phyloP scores from a whole-genome alignment of 2,797 vertebrate genomes.

The Lepilemur ruficaudatus region DNA sequence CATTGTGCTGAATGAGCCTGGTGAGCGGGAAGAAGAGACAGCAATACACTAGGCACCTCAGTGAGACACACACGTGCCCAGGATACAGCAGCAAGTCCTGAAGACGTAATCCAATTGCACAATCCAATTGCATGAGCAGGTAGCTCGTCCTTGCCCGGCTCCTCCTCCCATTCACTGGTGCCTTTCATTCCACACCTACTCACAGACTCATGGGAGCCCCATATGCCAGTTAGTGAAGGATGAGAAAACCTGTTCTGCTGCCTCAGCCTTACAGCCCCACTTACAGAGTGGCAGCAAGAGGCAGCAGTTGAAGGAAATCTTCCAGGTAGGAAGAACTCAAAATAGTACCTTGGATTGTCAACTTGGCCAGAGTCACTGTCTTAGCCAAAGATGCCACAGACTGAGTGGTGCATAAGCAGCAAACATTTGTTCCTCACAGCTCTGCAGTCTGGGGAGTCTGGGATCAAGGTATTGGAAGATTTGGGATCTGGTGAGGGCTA shows the following conservation, averaged over 20 bases:
- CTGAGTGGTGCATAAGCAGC: too few relatives aligned
- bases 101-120: accelerated
- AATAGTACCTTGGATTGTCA: accelerated
- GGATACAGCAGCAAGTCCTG: accelerated
- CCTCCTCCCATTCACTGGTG: accelerated
- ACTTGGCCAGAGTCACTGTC: background rate
- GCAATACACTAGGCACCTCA: accelerated
- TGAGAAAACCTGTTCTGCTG: too few relatives aligned
- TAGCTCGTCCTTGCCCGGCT: background rate
- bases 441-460: background rate
- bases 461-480: background rate
- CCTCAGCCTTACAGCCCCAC: too few relatives aligned
- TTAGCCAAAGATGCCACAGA: background rate
- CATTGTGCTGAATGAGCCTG: background rate
- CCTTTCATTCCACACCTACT: background rate
- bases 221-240: background rate
- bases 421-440: background rate
- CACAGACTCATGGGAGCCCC: too few relatives aligned
- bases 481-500: background rate
- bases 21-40: background rate
- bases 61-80: background rate
- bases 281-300: accelerated
- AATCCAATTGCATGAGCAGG: background rate
- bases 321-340: background rate
- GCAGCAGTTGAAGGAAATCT: too few relatives aligned